Evolutionary conservation across 2,888 invertebrate species (phyloP).

Genomic region (Protodeltote pygarga): DNA sequence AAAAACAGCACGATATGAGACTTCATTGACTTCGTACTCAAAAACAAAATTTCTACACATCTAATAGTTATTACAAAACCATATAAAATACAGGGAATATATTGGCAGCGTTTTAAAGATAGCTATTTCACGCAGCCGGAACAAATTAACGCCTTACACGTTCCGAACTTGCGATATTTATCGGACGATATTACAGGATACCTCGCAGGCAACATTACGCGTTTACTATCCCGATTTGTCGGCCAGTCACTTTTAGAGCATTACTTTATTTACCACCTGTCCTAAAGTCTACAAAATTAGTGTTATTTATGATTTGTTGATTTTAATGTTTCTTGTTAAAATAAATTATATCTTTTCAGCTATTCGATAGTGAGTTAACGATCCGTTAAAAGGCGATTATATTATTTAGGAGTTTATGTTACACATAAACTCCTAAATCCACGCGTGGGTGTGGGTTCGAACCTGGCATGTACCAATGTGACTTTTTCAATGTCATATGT

Average conservation of each 20-base stretch:
- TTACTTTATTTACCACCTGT: background rate
- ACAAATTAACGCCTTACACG: conserved; percentile 46
- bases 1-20: too few species aligned
- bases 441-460: too few species aligned
- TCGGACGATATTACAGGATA: conserved; percentile 42
- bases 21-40: background rate
- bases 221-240: conserved; percentile 20
- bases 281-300: too few species aligned
- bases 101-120: conserved; percentile 19
- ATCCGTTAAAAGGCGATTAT: too few species aligned
- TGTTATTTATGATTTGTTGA: too few species aligned
- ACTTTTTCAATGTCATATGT: too few species aligned
- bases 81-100: conserved; percentile 5
- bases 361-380: too few species aligned
- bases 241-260: conserved; percentile 1
- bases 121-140: conserved; percentile 30
- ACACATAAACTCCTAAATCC: too few species aligned
- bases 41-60: background rate
- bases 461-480: too few species aligned
- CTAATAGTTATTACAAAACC: background rate
- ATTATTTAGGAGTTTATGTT: too few species aligned
- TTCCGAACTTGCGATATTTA: conserved; percentile 42
- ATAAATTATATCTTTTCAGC: too few species aligned
- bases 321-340: too few species aligned
- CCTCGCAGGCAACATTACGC: conserved; percentile 27